Evolutionary conservation across 2,888 invertebrate species (phyloP).

Genomic region (Saturnia pavonia): DNA sequence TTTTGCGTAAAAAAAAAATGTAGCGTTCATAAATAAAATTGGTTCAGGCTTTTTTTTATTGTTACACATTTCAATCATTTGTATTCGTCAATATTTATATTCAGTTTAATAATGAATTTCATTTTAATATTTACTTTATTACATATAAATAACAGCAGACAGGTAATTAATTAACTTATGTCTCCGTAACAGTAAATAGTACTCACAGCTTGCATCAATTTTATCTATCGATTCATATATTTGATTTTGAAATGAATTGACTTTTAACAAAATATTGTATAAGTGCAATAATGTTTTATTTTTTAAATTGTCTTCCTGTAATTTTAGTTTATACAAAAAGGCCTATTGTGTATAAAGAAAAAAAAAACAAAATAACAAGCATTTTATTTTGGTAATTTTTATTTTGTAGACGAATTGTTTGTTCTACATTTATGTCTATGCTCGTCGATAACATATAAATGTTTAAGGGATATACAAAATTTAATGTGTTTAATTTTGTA

Average conservation of each 20-base stretch:
- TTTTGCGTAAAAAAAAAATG: neutral
- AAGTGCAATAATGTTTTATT: constrained; percentile 51
- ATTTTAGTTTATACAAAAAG: constrained; percentile 51
- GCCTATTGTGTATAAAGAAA: constrained; percentile 52
- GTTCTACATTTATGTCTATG: constrained; percentile 28
- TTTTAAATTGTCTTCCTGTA: constrained; percentile 56
- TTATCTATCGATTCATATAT: neutral
- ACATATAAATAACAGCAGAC: no score
- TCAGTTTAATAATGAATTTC: neutral
- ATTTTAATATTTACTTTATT: no score
- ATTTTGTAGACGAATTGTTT: constrained; percentile 43
- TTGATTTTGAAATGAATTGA: neutral
- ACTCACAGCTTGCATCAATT: neutral
- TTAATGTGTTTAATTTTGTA: constrained; percentile 2
- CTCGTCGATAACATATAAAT: constrained; percentile 1
- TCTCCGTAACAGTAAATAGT: neutral
- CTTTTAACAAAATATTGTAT: constrained; percentile 1
- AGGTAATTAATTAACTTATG: neutral
- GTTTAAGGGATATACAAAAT: neutral
- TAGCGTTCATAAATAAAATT: neutral
- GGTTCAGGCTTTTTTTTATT: neutral
- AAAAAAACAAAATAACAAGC: constrained; percentile 44
- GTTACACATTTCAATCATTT: neutral
- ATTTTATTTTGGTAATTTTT: constrained; percentile 49
- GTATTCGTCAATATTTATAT: neutral